These are phyloP conservation scores for Acholoe squamosa DNA, from an alignment of 2,888 invertebrate species.

Conservation along the genomic window DNA sequence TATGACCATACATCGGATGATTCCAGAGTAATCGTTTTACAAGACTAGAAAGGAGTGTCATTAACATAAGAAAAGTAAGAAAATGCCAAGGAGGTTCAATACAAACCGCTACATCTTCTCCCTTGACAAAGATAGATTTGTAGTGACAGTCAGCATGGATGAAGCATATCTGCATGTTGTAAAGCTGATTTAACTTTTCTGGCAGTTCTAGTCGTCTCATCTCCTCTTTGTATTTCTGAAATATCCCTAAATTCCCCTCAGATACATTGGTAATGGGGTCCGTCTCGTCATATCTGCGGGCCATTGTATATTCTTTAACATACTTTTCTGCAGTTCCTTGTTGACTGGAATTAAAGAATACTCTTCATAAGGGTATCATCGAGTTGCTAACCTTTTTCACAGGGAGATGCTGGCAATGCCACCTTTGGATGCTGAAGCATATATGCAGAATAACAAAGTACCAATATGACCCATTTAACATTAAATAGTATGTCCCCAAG, in stretches of 20 bases:
- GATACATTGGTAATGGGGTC: neutral
- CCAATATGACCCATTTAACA: too few species aligned
- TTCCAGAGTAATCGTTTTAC: neutral
- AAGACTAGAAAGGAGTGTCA: neutral
- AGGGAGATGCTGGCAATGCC: too few species aligned
- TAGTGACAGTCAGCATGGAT: conserved; percentile 43
- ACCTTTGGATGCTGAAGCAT: too few species aligned
- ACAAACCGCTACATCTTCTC: neutral
- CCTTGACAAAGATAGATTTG: conserved; percentile 23
- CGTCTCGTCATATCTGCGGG: neutral
- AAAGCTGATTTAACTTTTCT: neutral
- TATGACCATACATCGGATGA: neutral
- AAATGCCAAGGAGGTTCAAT: too few species aligned
- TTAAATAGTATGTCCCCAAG: too few species aligned
- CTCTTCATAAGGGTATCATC: too few species aligned
- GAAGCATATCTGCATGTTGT: neutral
- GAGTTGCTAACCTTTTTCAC: too few species aligned
- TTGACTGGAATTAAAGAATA: neutral
- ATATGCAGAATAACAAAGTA: too few species aligned
- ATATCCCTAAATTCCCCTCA: neutral
- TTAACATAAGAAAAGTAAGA: too few species aligned
- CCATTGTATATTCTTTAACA: neutral
- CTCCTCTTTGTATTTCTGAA: neutral
- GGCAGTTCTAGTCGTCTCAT: neutral
- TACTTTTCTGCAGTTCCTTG: neutral